phyloP scores from a whole-genome alignment of 2,113 vertebrate species.

The Agapornis roseicollis region DNA sequence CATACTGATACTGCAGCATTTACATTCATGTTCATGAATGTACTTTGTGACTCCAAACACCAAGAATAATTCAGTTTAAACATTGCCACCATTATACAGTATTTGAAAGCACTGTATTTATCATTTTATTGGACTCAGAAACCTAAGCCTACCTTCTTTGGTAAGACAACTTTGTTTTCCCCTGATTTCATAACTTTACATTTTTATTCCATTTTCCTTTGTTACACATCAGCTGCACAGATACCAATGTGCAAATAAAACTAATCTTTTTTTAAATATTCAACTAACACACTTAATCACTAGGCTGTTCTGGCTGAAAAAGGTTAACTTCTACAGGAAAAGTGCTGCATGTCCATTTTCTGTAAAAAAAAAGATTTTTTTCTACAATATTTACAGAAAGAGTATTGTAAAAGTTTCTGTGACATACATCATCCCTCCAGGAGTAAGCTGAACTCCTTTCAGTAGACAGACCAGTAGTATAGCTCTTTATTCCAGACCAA shows the following conservation, averaged over 20 bases:
- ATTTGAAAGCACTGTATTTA: background rate
- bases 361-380: background rate
- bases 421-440: slow-evolving; percentile 85
- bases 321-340: background rate
- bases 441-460: slow-evolving; percentile 84
- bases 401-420: background rate
- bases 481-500: slow-evolving; percentile 77
- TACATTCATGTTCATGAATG: background rate
- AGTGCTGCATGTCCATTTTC: background rate
- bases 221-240: background rate
- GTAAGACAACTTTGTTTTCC: background rate
- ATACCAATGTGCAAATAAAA: background rate
- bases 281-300: background rate
- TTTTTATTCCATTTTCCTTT: background rate
- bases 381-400: background rate
- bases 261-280: background rate
- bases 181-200: background rate
- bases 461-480: slow-evolving; percentile 75
- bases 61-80: background rate
- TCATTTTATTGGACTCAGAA: background rate
- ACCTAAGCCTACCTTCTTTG: background rate
- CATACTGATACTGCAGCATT: background rate
- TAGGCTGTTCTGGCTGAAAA: background rate
- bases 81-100: background rate
- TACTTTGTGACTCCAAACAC: background rate